Evolutionary conservation across 2,888 invertebrate genomes (phyloP).

Genomic region (Synergus itoensis): DNA sequence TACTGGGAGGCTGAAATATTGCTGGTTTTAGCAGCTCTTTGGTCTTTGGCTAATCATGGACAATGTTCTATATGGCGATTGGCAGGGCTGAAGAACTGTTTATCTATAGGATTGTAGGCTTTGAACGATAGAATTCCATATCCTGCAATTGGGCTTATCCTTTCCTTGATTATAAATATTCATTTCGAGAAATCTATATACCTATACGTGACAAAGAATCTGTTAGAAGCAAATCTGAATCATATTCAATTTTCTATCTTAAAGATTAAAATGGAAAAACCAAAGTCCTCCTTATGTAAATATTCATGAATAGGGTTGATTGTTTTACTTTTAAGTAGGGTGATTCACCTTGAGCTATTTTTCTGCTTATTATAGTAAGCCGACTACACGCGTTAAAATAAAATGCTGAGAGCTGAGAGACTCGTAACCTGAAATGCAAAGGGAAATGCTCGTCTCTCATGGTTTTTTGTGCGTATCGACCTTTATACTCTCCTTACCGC

Average conservation of each 20-base stretch:
- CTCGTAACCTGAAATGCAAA: constrained; percentile 33
- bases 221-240: too few relatives aligned
- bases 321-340: neutral
- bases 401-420: neutral
- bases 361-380: constrained; percentile 3
- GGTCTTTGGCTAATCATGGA: neutral
- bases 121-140: too few relatives aligned
- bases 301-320: too few relatives aligned
- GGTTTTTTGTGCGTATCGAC: constrained; percentile 37
- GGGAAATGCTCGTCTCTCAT: constrained; percentile 29
- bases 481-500: constrained; percentile 36
- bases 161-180: too few relatives aligned
- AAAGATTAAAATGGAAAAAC: too few relatives aligned
- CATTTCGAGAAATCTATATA: too few relatives aligned
- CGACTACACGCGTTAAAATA: neutral
- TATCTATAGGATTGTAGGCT: too few relatives aligned
- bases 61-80: neutral
- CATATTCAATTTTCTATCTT: too few relatives aligned
- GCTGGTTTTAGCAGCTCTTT: neutral
- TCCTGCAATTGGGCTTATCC: too few relatives aligned
- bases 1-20: neutral
- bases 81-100: neutral
- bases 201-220: too few relatives aligned
- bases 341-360: neutral
- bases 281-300: too few relatives aligned